Conservation (phyloP, 2,797 vertebrate genomes). For the Liasis olivaceus region DNA sequence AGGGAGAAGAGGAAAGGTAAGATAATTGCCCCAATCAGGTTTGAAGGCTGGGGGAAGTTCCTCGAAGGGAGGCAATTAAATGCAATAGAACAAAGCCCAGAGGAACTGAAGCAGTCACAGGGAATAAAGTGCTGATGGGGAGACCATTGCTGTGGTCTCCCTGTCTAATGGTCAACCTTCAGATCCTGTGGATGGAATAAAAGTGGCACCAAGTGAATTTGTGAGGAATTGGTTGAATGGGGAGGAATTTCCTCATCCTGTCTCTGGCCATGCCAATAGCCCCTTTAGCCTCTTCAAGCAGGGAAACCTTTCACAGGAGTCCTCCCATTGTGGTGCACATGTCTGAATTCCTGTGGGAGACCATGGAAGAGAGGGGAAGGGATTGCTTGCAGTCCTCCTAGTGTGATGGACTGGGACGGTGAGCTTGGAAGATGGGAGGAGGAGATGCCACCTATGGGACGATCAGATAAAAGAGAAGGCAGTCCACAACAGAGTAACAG, state of each 20-base stretch:
- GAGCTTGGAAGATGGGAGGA: too few relatives aligned
- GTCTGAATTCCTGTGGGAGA: too few relatives aligned
- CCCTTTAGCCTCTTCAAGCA: neutral
- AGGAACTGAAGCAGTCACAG: slow-evolving; percentile 26
- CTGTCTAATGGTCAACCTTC: neutral
- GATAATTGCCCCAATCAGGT: neutral
- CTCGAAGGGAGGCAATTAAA: slow-evolving; percentile 9
- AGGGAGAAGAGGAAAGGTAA: neutral
- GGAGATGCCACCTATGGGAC: too few relatives aligned
- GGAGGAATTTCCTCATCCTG: too few relatives aligned
- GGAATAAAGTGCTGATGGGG: neutral
- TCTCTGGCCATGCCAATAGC: neutral
- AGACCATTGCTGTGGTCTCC: neutral
- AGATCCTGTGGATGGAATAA: neutral
- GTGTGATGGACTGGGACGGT: too few relatives aligned
- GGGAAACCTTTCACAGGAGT: neutral
- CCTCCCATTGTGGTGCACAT: too few relatives aligned
- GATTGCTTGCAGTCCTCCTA: too few relatives aligned
- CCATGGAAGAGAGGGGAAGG: too few relatives aligned
- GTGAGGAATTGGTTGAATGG: too few relatives aligned
- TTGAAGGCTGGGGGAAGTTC: neutral
- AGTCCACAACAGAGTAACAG: too few relatives aligned
- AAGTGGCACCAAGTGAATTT: neutral
- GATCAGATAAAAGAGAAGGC: too few relatives aligned
- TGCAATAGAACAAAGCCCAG: slow-evolving; percentile 8